Evolutionary conservation across 2,888 invertebrate species (phyloP).

Genomic region (Athetis lepigone): DNA sequence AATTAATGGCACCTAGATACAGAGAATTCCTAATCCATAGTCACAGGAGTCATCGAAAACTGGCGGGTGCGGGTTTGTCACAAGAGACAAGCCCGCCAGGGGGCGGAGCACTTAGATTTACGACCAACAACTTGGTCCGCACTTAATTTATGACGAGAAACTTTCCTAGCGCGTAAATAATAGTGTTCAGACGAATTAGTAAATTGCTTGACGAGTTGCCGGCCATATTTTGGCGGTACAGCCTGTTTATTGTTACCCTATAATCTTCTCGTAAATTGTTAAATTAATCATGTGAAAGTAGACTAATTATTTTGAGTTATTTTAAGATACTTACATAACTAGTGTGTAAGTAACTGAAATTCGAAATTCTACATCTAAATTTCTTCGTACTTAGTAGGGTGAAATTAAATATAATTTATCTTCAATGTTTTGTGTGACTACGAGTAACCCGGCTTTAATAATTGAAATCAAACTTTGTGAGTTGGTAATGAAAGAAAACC

Average conservation of each 20-base stretch:
- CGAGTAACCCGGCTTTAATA: too few species aligned
- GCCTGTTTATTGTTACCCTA: conserved; percentile 29
- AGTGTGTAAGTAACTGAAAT: neutral
- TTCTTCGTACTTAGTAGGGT: too few species aligned
- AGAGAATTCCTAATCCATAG: conserved; percentile 37
- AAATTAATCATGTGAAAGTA: neutral
- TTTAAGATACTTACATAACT: neutral
- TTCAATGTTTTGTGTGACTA: too few species aligned
- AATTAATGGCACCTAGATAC: conserved; percentile 2
- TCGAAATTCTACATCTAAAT: too few species aligned
- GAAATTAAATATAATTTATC: too few species aligned
- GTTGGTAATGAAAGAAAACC: too few species aligned
- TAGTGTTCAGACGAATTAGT: conserved; percentile 71
- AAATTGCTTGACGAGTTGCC: conserved; percentile 59
- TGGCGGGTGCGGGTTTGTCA: conserved; percentile 67
- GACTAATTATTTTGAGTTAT: neutral
- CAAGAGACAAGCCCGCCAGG: conserved; percentile 65
- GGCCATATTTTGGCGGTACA: conserved; percentile 37
- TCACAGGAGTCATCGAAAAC: conserved; percentile 66
- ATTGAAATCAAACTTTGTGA: too few species aligned
- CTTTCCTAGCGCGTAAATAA: conserved; percentile 76
- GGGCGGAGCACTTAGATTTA: conserved; percentile 70
- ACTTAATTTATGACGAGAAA: conserved; percentile 78
- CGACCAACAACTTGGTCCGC: conserved; percentile 70
- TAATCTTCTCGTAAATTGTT: conserved; percentile 36